These are phyloP conservation scores for Charina bottae DNA, from an alignment of 2,113 vertebrate genomes.

Conservation along the genomic window DNA sequence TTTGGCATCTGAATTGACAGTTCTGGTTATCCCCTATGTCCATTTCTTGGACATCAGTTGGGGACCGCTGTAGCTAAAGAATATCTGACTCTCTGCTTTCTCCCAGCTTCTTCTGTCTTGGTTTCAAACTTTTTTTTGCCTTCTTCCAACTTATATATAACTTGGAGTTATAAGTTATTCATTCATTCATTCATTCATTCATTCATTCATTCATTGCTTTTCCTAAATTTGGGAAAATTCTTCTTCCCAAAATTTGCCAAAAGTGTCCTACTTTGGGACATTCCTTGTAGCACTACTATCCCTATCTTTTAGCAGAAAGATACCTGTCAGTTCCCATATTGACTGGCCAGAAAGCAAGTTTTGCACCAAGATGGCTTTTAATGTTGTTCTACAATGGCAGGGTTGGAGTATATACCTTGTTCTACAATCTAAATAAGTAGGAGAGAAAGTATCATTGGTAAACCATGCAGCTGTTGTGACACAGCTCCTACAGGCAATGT, in stretches of 20 bases:
- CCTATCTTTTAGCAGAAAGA: not conserved
- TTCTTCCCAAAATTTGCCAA: not conserved
- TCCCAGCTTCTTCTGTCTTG: too few species aligned
- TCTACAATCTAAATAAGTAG: not conserved
- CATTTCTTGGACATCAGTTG: too few species aligned
- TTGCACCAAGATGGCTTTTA: not conserved
- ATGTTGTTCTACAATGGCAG: not conserved
- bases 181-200: too few species aligned
- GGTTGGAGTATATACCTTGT: not conserved
- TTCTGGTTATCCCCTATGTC: not conserved
- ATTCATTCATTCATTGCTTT: too few species aligned
- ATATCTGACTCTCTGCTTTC: too few species aligned
- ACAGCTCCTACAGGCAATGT: not conserved
- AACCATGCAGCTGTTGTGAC: not conserved
- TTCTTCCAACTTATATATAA: too few species aligned
- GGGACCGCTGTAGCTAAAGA: too few species aligned
- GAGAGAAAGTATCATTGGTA: not conserved
- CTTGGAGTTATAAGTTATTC: too few species aligned
- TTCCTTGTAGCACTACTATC: not conserved
- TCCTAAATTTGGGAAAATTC: not conserved
- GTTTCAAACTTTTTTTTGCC: too few species aligned
- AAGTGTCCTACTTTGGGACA: not conserved
- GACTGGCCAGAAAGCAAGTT: not conserved
- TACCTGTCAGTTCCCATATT: not conserved
- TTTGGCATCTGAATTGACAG: not conserved